Percentiles rank a stretch among this genome's conserved stretches.
Evolutionary conservation across 2,113 vertebrate species (phyloP).

Genomic region (Solea solea): DNA sequence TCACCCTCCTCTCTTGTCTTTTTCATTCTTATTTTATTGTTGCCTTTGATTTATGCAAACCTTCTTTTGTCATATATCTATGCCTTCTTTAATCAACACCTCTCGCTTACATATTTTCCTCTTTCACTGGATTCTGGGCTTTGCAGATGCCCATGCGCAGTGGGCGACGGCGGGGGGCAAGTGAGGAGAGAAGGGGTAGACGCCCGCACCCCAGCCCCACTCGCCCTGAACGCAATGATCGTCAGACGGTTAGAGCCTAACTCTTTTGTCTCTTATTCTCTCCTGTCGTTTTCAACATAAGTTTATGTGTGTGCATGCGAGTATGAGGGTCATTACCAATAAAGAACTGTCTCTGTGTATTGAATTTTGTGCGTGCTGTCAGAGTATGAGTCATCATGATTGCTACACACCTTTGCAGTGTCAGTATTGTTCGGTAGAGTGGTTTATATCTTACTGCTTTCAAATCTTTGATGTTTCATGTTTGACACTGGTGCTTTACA

Average conservation of each 20-base stretch:
- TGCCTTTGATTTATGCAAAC: slow-evolving; percentile 17
- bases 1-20: slow-evolving; percentile 8
- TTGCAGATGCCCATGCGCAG: slow-evolving; percentile 88
- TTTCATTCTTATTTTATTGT: slow-evolving; percentile 38
- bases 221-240: slow-evolving; percentile 79
- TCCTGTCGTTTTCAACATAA: slow-evolving; percentile 10
- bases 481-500: slow-evolving; percentile 32
- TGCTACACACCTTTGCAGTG: slow-evolving; percentile 53
- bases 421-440: slow-evolving; percentile 44
- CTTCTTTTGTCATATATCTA: slow-evolving; percentile 9
- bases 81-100: neutral
- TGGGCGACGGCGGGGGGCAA: slow-evolving; percentile 85
- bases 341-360: slow-evolving; percentile 33
- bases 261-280: slow-evolving; percentile 21
- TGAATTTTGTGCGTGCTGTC: slow-evolving; percentile 35
- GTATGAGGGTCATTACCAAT: slow-evolving; percentile 22
- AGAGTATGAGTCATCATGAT: slow-evolving; percentile 63
- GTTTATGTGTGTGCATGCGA: slow-evolving; percentile 29
- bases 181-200: slow-evolving; percentile 83
- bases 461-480: slow-evolving; percentile 51
- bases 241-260: slow-evolving; percentile 76
- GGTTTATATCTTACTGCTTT: slow-evolving; percentile 42
- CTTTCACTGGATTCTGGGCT: slow-evolving; percentile 43
- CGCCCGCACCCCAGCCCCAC: slow-evolving; percentile 82
- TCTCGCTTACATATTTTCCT: slow-evolving; percentile 6